phyloP scores from a whole-genome alignment of 2,888 invertebrate genomes.

The Leucophora obtusa region DNA sequence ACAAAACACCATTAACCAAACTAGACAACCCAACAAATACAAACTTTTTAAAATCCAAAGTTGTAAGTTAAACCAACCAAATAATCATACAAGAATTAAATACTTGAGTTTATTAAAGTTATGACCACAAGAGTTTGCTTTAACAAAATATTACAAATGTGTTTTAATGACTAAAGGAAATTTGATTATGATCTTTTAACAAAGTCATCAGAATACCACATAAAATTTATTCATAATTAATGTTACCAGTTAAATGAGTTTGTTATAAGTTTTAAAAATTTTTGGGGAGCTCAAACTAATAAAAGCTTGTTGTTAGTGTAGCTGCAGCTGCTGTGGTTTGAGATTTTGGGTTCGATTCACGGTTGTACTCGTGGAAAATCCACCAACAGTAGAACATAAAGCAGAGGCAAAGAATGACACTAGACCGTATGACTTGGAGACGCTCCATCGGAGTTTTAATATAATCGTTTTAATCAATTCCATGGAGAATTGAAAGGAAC shows the following conservation, averaged over 20 bases:
- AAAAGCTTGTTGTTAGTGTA: too few relatives aligned
- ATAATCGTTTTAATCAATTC: too few relatives aligned
- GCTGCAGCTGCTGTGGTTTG: too few relatives aligned
- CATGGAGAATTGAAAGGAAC: too few relatives aligned
- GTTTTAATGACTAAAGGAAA: conserved; percentile 41
- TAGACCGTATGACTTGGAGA: too few relatives aligned
- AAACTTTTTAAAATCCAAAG: not conserved
- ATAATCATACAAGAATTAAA: not conserved
- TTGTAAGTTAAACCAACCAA: not conserved
- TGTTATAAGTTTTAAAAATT: too few relatives aligned
- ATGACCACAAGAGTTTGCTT: conserved; percentile 2
- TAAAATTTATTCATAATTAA: not conserved
- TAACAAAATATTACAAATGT: conserved; percentile 48
- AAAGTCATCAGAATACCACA: not conserved
- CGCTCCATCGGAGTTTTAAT: too few relatives aligned
- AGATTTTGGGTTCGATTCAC: too few relatives aligned
- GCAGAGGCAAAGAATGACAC: too few relatives aligned
- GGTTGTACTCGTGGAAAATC: too few relatives aligned
- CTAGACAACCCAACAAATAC: not conserved
- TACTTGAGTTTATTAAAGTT: not conserved
- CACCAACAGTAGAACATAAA: too few relatives aligned
- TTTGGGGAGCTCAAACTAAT: too few relatives aligned
- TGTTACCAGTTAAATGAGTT: not conserved
- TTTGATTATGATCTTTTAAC: conserved; percentile 27
- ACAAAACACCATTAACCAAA: not conserved